These are phyloP conservation scores for Phytoseiulus persimilis DNA, from an alignment of 2,888 invertebrate species.

Conservation along the genomic window DNA sequence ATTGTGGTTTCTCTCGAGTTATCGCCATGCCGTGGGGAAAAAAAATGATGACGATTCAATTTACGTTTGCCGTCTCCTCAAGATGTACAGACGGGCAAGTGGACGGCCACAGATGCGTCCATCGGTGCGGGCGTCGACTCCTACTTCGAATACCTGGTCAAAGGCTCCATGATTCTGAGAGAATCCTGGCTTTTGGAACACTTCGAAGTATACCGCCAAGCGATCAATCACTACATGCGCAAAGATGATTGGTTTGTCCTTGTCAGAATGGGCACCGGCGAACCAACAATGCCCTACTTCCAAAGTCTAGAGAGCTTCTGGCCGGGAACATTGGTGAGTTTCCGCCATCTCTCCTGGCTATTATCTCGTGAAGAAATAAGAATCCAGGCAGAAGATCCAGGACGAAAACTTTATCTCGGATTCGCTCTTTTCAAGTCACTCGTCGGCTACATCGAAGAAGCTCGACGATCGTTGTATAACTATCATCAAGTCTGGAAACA, in stretches of 20 bases:
- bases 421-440: constrained; percentile 50
- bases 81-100: constrained; percentile 82
- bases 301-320: constrained; percentile 97
- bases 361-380: neutral
- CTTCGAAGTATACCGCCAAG: constrained; percentile 50
- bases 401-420: neutral
- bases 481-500: constrained; percentile 95
- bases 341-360: neutral
- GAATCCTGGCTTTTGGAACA: constrained; percentile 56
- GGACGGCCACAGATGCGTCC: constrained; percentile 97
- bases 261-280: constrained; percentile 96
- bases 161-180: constrained; percentile 83
- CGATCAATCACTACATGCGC: constrained; percentile 58
- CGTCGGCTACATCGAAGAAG: constrained; percentile 75
- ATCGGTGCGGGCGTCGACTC: constrained; percentile 94
- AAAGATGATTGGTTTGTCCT: constrained; percentile 97
- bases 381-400: neutral
- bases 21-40: too few relatives aligned
- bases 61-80: constrained; percentile 52
- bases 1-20: too few relatives aligned
- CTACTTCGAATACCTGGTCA: constrained; percentile 94
- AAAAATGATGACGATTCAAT: constrained; percentile 24
- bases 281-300: constrained; percentile 91
- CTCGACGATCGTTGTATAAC: constrained; percentile 84
- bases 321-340: constrained; percentile 73